Evolutionary conservation across 2,888 invertebrate genomes (phyloP).

Genomic region (Pantelozetes paolii): DNA sequence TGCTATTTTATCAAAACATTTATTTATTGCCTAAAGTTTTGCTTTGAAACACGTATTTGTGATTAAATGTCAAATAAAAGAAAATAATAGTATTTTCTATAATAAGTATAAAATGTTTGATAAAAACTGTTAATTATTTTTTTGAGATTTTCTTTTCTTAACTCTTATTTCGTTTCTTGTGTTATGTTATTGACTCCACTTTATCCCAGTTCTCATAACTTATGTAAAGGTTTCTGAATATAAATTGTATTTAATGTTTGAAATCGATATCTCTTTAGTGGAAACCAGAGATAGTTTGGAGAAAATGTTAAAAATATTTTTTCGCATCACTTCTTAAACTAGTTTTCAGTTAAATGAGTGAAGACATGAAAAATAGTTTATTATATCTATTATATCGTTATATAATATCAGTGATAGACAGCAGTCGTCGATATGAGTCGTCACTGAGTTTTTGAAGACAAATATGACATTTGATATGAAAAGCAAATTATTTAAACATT

Average conservation of each 20-base stretch:
- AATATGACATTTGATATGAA: conserved; percentile 1
- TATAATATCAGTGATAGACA: conserved; percentile 8
- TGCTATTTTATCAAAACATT: neutral
- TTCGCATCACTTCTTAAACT: neutral
- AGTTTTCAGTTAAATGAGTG: neutral
- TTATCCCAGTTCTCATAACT: neutral
- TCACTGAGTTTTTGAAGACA: neutral
- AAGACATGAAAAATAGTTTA: conserved; percentile 24
- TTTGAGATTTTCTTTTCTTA: neutral
- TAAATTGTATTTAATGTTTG: too few relatives aligned
- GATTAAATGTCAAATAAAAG: neutral
- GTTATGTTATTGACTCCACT: neutral
- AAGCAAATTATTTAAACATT: neutral
- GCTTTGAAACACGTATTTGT: neutral
- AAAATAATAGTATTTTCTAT: too few relatives aligned
- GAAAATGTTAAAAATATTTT: neutral
- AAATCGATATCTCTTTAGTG: neutral
- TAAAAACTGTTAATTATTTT: neutral
- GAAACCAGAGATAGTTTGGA: neutral
- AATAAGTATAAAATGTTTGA: too few relatives aligned
- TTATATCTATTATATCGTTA: conserved; percentile 15
- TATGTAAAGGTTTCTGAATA: neutral
- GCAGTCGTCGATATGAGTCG: neutral
- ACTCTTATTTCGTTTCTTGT: neutral
- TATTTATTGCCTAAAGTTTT: neutral